A percentile compares a stretch with the other conserved stretches of the same genome.
phyloP scores from a whole-genome alignment of 2,888 invertebrate species.

The Dryobota labecula region DNA sequence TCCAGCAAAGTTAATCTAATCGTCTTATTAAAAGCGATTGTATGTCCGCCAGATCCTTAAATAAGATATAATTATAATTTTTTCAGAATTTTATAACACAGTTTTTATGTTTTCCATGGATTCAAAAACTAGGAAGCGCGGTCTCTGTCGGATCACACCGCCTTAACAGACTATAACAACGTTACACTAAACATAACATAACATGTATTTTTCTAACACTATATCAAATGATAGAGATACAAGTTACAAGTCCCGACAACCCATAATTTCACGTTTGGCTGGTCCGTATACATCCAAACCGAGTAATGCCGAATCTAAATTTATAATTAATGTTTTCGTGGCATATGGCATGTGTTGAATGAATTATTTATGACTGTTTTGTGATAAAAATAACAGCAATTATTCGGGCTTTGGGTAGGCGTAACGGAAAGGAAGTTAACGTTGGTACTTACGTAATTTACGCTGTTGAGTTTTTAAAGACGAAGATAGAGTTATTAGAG shows the following conservation, averaged over 20 bases:
- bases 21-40: no score
- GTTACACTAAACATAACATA: constrained; percentile 4
- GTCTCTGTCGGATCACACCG: no score
- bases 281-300: constrained; percentile 59
- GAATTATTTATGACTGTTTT: constrained; percentile 69
- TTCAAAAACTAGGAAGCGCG: no score
- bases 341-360: constrained; percentile 71
- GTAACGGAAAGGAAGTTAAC: constrained; percentile 46
- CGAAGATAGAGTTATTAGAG: no score
- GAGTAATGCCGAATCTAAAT: constrained; percentile 70
- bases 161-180: constrained; percentile 22
- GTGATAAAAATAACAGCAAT: constrained; percentile 67
- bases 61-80: no score
- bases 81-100: no score
- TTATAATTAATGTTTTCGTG: constrained; percentile 70
- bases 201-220: constrained; percentile 33
- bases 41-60: no score
- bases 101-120: no score
- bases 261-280: constrained; percentile 68
- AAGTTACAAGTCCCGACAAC: constrained; percentile 49
- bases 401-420: constrained; percentile 48
- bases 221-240: constrained; percentile 49
- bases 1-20: no score
- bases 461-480: not conserved
- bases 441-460: constrained; percentile 14